Base-by-base conservation (phyloP, 2,113 vertebrate genomes). In the Vulpes vulpes region DNA sequence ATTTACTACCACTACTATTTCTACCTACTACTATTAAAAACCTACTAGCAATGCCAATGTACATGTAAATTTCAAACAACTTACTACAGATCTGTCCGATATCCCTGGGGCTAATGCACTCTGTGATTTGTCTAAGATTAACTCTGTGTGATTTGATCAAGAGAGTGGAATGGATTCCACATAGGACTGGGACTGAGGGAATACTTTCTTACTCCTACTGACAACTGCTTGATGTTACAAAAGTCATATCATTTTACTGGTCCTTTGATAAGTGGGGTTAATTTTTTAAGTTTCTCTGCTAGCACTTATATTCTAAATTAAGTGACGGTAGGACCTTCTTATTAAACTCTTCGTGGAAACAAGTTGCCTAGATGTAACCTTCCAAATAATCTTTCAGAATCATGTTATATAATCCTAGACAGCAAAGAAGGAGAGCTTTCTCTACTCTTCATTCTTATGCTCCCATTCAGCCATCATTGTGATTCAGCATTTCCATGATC, bases 401-500 rank as follows among this genome's bases (percentile, higher is more conserved):
- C 55, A 59, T 53, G 23, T 65, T 78, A 0, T 8, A 11, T 59
- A 19, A 32, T 88, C 55, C 69, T 51, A 59, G 43, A 94, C 32
- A 57, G 43, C 2, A 55, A 80, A 80, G 79, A 69, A 87, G 59
- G 25, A 69, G 89, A 10, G 11, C 27, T 71, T 87, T 91, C 60
- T 84, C 78, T 76, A 73, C 15, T 79, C 5, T 65, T 94, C 5
- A 17, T 43, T 38, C 62, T 85, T 64, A 22, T 15, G 51, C 30
- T 9, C 32, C 32, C 25, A 23, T 53, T 89, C 60, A 93, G n/a
- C 60, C 81, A 83, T 90, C 84, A 80, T 4, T 91, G 38, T 96
- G 95, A 95, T 62, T 93, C 95, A 92, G 92, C 89, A 65, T 88
- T 92, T 87, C 88, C 60, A 19, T 91, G 82, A 94, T 92, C 90